Evolutionary conservation across 2,888 invertebrate species (phyloP).

Genomic region (Tanytarsus gracilentus): DNA sequence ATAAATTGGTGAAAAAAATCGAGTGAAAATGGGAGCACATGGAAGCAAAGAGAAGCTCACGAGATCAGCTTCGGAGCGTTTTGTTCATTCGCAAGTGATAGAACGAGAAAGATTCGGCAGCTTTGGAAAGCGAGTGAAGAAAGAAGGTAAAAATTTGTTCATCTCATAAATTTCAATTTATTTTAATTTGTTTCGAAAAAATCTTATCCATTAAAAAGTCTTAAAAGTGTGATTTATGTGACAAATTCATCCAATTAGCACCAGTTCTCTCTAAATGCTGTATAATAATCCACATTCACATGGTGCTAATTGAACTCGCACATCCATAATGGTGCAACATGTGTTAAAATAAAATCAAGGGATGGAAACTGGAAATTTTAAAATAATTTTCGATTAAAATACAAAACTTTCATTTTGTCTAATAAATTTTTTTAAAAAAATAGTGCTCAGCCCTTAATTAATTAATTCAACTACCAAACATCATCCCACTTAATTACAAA

Average conservation of each 20-base stretch:
- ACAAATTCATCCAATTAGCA: constrained; percentile 6
- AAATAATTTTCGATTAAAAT: too few relatives aligned
- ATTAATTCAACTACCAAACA: too few relatives aligned
- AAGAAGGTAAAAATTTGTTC: neutral
- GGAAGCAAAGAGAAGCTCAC: constrained; percentile 66
- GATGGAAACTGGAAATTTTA: too few relatives aligned
- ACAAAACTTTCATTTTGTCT: too few relatives aligned
- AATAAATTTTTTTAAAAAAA: too few relatives aligned
- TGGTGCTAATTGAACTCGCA: too few relatives aligned
- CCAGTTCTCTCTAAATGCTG: neutral
- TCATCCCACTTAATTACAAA: too few relatives aligned
- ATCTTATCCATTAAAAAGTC: neutral
- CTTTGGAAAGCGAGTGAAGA: constrained; percentile 55
- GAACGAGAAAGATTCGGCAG: constrained; percentile 60
- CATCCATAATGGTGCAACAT: too few relatives aligned
- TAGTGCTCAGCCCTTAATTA: too few relatives aligned
- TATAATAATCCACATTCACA: too few relatives aligned
- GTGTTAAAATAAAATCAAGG: too few relatives aligned
- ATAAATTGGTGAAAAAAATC: neutral
- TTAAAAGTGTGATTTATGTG: neutral
- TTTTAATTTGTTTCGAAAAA: neutral
- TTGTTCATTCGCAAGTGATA: constrained; percentile 47
- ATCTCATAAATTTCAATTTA: neutral
- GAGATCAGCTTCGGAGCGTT: constrained; percentile 54
- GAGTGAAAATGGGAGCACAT: constrained; percentile 59